Base-by-base conservation (phyloP, 2,113 vertebrate species). In the Vombatus ursinus region DNA sequence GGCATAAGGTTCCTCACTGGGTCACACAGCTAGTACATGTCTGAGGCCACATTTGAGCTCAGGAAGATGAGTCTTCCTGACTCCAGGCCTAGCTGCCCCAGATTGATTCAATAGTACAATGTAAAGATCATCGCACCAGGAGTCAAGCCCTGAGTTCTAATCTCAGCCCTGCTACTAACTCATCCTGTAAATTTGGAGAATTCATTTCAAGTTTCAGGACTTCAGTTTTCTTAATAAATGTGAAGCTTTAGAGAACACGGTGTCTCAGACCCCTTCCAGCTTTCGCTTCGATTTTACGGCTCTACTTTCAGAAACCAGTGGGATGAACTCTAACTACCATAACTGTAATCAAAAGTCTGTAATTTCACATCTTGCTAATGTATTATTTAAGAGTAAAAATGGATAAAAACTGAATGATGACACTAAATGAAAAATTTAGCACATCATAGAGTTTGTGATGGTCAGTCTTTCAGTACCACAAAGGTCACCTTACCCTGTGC, bases 241-340 rank as follows among this genome's bases (percentile, higher is more conserved):
- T 61, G 37, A 44, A 49, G 1, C 22, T 90, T 90, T 4, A 52
- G 84, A 54, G 53, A 84, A 28, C 1, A 93, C 37, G 48, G 89
- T 91, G 14, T 93, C 61, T 90, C 90, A 95, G 90, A 95, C 48
- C 48, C 52, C 53, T 92, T 92, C 49, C 25, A 93, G 23, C 90
- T 49, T 89, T 97, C 54, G 37, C 22, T 25, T 24, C 25, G 53
- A 54, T 8, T 54, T 1, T 96, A n/a, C 19, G 52, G 54, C 51
- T 89, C 6, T 16, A 92, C 6, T 26, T 90, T 89, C 48, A 92
- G 95, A 94, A 12, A 48, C 91, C 50, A 44, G 3, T 53, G 23
- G 24, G 24, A 54, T 26, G 25, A 54, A 54, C 24, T 54, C 53
- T 54, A 25, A 54, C 24, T 25, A 54, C 53, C 53, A 54, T 25